phyloP scores from a whole-genome alignment of 2,888 invertebrate genomes.

The Catocala nupta region DNA sequence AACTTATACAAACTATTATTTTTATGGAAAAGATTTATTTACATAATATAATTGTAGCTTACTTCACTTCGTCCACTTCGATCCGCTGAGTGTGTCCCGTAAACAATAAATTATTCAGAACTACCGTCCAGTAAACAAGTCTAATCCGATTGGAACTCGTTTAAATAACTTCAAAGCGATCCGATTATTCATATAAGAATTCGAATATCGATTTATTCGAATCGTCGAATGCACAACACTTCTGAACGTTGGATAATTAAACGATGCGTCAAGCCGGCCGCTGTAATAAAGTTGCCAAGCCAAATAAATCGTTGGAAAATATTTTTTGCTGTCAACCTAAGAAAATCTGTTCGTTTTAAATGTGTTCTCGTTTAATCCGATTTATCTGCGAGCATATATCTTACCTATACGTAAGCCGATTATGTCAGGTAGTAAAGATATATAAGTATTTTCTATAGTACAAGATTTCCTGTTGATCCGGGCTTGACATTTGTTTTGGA shows the following conservation, averaged over 20 bases:
- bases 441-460: conserved; percentile 7
- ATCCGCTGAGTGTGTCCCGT: no score
- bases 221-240: conserved; percentile 24
- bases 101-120: no score
- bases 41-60: no score
- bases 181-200: conserved; percentile 32
- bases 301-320: conserved; percentile 45
- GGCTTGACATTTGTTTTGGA: conserved; percentile 13
- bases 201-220: conserved; percentile 17
- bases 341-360: conserved; percentile 43
- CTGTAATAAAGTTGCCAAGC: conserved; percentile 47
- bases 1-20: no score
- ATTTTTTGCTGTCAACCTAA: conserved; percentile 42
- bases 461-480: conserved; percentile 19
- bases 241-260: conserved; percentile 48
- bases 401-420: conserved; percentile 45
- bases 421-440: conserved; percentile 32
- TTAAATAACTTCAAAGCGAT: conserved; percentile 13
- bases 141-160: conserved; percentile 32
- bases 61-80: no score
- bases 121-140: neutral
- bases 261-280: conserved; percentile 44
- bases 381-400: conserved; percentile 51
- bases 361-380: conserved; percentile 48
- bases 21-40: no score